Conservation (phyloP, 2,113 vertebrate species). For the Notothenia rossii region DNA sequence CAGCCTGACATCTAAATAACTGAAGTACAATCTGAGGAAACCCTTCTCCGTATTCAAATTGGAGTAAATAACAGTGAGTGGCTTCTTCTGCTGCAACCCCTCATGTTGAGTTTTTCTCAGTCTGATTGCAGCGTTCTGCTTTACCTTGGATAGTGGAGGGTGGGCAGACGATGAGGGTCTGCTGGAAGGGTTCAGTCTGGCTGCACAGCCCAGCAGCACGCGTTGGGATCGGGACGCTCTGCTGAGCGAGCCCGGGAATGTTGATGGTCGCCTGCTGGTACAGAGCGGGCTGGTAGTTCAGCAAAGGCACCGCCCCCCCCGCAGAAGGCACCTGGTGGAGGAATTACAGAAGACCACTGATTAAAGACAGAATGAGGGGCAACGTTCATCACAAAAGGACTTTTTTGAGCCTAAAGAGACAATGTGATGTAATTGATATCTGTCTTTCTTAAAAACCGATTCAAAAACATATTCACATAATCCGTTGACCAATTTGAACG, state of each 20-base stretch:
- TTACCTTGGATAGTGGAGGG: conserved; percentile 96
- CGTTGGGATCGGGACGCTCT: conserved; percentile 93
- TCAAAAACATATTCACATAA: too few species aligned
- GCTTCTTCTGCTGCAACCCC: too few species aligned
- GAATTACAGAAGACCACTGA: neutral
- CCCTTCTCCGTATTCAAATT: neutral
- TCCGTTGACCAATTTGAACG: too few species aligned
- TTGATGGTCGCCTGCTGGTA: conserved; percentile 97
- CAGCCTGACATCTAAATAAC: neutral
- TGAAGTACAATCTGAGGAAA: neutral
- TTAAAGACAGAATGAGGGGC: neutral
- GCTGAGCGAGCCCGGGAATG: conserved; percentile 96
- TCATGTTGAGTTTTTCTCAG: neutral
- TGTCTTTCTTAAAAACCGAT: too few species aligned
- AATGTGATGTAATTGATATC: too few species aligned
- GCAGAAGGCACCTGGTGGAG: conserved; percentile 86
- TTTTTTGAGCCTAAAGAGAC: too few species aligned
- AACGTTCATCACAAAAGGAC: too few species aligned
- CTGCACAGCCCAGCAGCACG: conserved; percentile 93
- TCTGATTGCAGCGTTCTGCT: neutral
- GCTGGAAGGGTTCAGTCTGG: conserved; percentile 96
- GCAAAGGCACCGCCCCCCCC: conserved; percentile 93
- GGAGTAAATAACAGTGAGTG: neutral
- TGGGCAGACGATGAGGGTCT: conserved; percentile 98
- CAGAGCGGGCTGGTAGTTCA: conserved; percentile 96